Conservation (phyloP, 2,113 vertebrate species). For the Spermophilus dauricus region DNA sequence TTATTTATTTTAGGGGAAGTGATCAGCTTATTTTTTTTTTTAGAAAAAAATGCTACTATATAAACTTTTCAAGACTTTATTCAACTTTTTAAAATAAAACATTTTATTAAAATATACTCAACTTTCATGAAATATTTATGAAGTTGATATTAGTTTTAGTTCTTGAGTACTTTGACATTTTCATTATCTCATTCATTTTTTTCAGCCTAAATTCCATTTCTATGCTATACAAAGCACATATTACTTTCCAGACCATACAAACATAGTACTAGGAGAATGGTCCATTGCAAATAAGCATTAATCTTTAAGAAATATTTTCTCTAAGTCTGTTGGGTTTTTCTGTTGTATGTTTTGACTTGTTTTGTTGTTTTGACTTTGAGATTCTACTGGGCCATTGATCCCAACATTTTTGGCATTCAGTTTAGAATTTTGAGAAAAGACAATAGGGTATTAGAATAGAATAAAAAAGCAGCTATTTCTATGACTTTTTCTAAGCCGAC, state of each 20-base stretch:
- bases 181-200: not conserved
- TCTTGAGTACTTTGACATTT: not conserved
- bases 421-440: not conserved
- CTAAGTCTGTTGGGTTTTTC: not conserved
- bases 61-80: not conserved
- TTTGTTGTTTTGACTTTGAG: not conserved
- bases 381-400: not conserved
- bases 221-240: not conserved
- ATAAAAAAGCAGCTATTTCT: not conserved
- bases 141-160: not conserved
- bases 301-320: constrained; percentile 42
- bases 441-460: not conserved
- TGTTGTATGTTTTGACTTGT: not conserved
- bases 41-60: not conserved
- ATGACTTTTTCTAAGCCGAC: not conserved
- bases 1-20: constrained; percentile 10
- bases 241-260: not conserved
- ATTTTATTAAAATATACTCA: not conserved
- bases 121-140: constrained; percentile 23
- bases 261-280: not conserved
- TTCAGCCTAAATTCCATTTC: not conserved
- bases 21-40: not conserved
- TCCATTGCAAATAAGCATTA: not conserved
- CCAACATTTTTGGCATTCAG: not conserved
- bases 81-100: constrained; percentile 27